A percentile compares a stretch with the other conserved stretches of the same genome.
Conservation (phyloP, 92 coral and sea anemone genomes). For the Galaxea fascicularis region DNA sequence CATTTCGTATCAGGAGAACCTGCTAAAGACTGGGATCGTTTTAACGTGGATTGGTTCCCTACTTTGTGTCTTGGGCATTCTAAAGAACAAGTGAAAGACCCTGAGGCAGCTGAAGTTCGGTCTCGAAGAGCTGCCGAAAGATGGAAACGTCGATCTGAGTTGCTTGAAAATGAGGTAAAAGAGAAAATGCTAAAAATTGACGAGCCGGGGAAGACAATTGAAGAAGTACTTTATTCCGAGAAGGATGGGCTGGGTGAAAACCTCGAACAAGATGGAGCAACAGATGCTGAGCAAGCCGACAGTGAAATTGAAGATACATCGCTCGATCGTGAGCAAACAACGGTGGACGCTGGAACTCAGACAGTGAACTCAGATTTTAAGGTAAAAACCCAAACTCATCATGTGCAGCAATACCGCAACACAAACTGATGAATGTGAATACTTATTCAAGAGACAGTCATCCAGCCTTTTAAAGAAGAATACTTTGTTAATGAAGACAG, state of each 20-base stretch:
- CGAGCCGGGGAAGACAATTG: constrained; percentile 16
- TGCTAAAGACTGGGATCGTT: too few relatives aligned
- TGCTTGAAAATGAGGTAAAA: constrained; percentile 11
- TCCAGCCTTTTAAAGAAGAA: constrained; percentile 10
- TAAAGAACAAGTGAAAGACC: too few relatives aligned
- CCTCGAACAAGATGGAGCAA: background rate
- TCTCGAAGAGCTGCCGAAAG: constrained; percentile 15
- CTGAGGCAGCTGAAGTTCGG: constrained; percentile 9
- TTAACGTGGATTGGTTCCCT: too few relatives aligned
- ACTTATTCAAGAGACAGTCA: constrained; percentile 23
- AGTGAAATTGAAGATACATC: constrained; percentile 10
- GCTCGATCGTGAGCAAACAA: constrained; percentile 45
- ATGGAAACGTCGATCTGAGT: constrained; percentile 16
- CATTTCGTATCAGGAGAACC: too few relatives aligned
- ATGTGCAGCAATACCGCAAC: constrained; percentile 18
- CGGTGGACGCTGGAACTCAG: constrained; percentile 5
- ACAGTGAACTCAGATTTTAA: background rate
- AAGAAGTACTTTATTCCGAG: constrained; percentile 8
- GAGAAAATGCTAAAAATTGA: constrained; percentile 13
- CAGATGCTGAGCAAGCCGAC: constrained; percentile 8
- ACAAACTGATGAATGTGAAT: constrained; percentile 49
- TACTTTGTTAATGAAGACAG: constrained; percentile 30
- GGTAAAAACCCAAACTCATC: constrained; percentile 32
- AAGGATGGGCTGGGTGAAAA: background rate
- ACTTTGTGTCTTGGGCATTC: too few relatives aligned